phyloP scores from a whole-genome alignment of 2,888 invertebrate genomes.

The Synanthedon myopaeformis region DNA sequence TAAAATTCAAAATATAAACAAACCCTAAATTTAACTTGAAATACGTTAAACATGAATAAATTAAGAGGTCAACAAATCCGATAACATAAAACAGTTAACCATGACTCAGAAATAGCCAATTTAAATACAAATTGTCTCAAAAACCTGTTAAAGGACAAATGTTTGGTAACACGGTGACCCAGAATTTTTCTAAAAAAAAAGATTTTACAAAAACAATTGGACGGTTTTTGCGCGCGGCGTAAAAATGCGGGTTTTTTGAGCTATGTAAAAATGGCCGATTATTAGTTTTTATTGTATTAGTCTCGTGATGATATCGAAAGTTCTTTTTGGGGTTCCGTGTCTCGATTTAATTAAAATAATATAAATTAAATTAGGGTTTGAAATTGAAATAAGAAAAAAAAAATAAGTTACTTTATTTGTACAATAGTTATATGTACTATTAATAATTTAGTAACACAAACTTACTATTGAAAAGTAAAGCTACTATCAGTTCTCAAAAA shows the following conservation, averaged over 20 bases:
- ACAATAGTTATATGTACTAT: too few relatives aligned
- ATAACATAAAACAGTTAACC: constrained; percentile 9
- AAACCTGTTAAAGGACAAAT: constrained; percentile 41
- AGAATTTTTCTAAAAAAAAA: constrained; percentile 34
- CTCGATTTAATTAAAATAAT: too few relatives aligned
- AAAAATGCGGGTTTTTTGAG: constrained; percentile 3
- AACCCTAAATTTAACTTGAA: constrained; percentile 21
- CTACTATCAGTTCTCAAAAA: too few relatives aligned
- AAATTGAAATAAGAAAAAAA: too few relatives aligned
- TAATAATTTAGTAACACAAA: too few relatives aligned
- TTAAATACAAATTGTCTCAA: constrained; percentile 28
- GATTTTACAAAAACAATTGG: constrained; percentile 18
- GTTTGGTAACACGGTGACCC: constrained; percentile 42
- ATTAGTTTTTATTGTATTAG: constrained; percentile 22
- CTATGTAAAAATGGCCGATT: constrained; percentile 39
- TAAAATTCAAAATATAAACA: constrained; percentile 20
- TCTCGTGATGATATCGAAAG: constrained; percentile 29
- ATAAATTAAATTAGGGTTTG: too few relatives aligned
- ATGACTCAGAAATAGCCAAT: constrained; percentile 21
- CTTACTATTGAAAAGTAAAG: too few relatives aligned
- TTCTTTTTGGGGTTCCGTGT: constrained; percentile 13
- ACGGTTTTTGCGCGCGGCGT: constrained; percentile 1
- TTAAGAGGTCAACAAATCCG: constrained; percentile 17
- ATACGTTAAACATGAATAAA: constrained; percentile 21
- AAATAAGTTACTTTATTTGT: too few relatives aligned